Evolutionary conservation across 2,113 vertebrate species (phyloP), one percentile per base, ranked within the genome.

Genomic region (Paedocypris sp.): DNA sequence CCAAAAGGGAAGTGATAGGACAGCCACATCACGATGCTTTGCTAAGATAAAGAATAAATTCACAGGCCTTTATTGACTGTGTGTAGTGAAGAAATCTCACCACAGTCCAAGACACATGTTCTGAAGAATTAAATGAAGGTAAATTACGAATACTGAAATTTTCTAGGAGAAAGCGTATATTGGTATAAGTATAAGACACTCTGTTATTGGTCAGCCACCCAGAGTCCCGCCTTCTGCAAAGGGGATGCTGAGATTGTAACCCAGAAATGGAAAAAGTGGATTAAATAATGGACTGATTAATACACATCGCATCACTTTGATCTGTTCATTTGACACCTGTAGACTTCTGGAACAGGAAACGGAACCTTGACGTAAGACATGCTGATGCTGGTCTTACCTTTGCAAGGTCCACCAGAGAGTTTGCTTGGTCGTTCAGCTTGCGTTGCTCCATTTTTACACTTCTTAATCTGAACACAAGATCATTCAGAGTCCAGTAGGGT

Each of bases 381-480:
- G 56, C 15, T 46, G 9, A 78, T 38, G 72, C 64, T 65, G 5
- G 56, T 67, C 90, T 89, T 86, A 99, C 95, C 93, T 99, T 99
- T 68, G 94, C 95, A 79, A 99, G 88, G 80, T 99, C 95, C 88
- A 97, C 95, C 85, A 99, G 89, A 70, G 93, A 97, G 78, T 99
- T 99, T 72, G 95, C 93, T 89, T 99, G 94, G 82, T 99, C 94
- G 70, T 98, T 99, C 84, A 98, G 82, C 83, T 99, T 99, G 76
- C 94, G 91, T 85, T 99, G 94, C 78, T 99, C 95, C 95, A 99
- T 99, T 91, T 99, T 99, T 82, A 98, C 94, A 87, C 95, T 99
- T 91, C 95, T 89, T 83, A 99, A 94, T 90, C 95, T 98, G 89
- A 83, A 93, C 85, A 87, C 71, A 83, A 83, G 88, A 86, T 80